phyloP scores from a whole-genome alignment of 2,113 vertebrate genomes.

The Leiothrix lutea region DNA sequence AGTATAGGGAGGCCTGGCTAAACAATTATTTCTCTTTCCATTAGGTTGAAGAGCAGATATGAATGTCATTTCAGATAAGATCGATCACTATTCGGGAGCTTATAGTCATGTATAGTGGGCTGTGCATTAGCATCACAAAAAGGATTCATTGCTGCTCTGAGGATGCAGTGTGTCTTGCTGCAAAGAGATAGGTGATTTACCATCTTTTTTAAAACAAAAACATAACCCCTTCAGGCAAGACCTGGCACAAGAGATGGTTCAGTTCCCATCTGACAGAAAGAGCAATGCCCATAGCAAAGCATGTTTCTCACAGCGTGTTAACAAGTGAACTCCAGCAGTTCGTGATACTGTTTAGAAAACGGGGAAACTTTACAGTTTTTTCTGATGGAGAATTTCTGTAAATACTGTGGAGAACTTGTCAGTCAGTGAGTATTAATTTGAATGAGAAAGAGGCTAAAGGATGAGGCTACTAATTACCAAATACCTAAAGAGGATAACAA shows the following conservation, averaged over 20 bases:
- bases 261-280: neutral
- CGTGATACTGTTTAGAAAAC: neutral
- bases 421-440: neutral
- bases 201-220: neutral
- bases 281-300: neutral
- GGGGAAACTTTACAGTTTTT: neutral
- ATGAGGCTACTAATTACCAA: neutral
- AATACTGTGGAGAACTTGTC: neutral
- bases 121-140: neutral
- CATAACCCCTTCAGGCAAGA: neutral
- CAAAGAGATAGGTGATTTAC: neutral
- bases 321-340: neutral
- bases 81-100: fast-evolving
- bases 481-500: neutral
- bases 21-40: neutral
- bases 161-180: neutral
- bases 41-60: neutral
- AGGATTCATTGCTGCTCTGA: neutral
- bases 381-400: neutral
- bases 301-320: neutral
- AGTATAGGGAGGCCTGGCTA: neutral
- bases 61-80: neutral
- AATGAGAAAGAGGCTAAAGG: neutral
- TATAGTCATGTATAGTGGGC: neutral
- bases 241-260: neutral